Evolutionary conservation across 2,113 vertebrate genomes (phyloP).

Genomic region (Oxygymnocypris stewartii): DNA sequence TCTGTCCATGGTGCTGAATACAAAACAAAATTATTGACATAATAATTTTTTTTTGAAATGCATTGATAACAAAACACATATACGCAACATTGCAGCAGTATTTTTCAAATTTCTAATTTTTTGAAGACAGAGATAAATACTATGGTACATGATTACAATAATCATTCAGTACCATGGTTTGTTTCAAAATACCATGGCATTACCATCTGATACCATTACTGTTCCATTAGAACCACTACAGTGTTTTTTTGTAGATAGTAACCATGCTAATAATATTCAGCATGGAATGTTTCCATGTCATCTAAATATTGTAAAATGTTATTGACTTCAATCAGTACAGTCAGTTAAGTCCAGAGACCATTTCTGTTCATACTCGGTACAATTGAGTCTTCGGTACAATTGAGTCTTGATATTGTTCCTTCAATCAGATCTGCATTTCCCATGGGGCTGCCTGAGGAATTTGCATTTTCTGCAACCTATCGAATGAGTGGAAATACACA

Average conservation of each 20-base stretch:
- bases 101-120: neutral
- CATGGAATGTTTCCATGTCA: neutral
- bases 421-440: constrained; percentile 80
- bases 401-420: neutral
- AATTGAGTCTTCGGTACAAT: too few relatives aligned
- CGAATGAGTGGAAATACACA: constrained; percentile 83
- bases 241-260: neutral
- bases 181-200: neutral
- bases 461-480: constrained; percentile 83
- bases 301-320: neutral
- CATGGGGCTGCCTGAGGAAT: constrained; percentile 82
- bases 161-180: neutral
- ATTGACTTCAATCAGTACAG: neutral
- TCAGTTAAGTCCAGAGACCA: neutral
- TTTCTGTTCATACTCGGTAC: neutral
- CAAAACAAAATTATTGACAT: neutral
- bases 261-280: neutral
- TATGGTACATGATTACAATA: neutral
- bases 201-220: neutral
- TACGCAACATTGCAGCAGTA: neutral
- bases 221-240: neutral
- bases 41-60: neutral
- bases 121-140: neutral
- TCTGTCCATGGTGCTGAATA: constrained; percentile 80
- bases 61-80: neutral